Percentiles rank a stretch among this genome's conserved stretches.
These are phyloP conservation scores for Scomber japonicus DNA, from an alignment of 2,113 vertebrate genomes.

Conservation along the genomic window DNA sequence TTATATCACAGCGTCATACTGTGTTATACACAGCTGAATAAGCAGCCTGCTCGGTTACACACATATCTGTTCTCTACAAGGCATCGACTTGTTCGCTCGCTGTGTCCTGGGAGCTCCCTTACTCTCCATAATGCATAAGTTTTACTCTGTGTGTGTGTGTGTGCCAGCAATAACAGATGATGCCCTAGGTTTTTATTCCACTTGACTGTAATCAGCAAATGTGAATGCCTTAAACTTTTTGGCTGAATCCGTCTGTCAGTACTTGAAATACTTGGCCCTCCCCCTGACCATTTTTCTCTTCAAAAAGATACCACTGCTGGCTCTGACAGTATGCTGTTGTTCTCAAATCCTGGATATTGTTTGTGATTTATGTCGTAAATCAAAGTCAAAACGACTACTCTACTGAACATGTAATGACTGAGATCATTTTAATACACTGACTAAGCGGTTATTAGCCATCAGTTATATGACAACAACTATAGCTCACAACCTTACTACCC, in stretches of 20 bases:
- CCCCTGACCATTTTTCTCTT: neutral
- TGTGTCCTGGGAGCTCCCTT: conserved; percentile 6
- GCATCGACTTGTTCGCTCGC: conserved; percentile 1
- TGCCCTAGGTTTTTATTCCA: conserved; percentile 6
- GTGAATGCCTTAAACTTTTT: neutral
- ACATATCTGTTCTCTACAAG: neutral
- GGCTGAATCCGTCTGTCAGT: too few species aligned
- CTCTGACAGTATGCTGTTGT: neutral
- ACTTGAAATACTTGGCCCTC: too few species aligned
- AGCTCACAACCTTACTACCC: too few species aligned
- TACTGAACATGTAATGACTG: neutral
- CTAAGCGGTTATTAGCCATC: too few species aligned
- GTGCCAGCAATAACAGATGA: conserved; percentile 30
- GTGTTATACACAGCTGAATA: conserved; percentile 39
- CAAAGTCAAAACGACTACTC: too few species aligned
- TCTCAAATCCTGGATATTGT: neutral
- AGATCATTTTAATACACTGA: too few species aligned
- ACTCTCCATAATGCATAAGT: conserved; percentile 41
- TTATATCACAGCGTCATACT: conserved; percentile 5
- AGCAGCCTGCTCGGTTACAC: conserved; percentile 24
- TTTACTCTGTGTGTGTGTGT: conserved; percentile 1
- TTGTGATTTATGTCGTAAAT: neutral
- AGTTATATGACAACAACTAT: too few species aligned
- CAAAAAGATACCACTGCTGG: neutral
- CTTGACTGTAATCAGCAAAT: neutral